These are phyloP conservation scores for Gobionotothen gibberifrons DNA, from an alignment of 2,797 vertebrate species.

Conservation along the genomic window DNA sequence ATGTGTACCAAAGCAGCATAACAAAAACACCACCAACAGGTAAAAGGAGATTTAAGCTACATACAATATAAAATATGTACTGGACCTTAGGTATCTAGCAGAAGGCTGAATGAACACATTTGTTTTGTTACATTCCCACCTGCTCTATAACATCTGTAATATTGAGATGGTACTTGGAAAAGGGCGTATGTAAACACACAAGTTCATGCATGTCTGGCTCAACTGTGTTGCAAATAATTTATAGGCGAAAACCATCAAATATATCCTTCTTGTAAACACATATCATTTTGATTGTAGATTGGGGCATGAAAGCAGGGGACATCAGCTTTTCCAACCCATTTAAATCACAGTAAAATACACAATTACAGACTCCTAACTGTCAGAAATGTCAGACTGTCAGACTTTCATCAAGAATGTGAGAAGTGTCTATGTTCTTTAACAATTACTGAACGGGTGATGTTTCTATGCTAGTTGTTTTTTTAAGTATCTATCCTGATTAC, in stretches of 20 bases:
- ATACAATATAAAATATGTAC: background rate
- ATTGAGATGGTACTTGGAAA: background rate
- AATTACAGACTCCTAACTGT: background rate
- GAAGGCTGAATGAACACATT: background rate
- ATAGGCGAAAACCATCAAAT: background rate
- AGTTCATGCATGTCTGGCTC: background rate
- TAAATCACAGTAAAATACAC: background rate
- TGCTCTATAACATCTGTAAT: background rate
- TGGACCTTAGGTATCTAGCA: background rate
- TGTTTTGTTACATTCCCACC: conserved; percentile 1
- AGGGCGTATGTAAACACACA: conserved; percentile 13
- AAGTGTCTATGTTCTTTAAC: background rate
- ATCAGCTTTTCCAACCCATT: background rate
- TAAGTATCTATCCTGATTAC: background rate
- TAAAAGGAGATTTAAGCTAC: background rate
- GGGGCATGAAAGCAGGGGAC: background rate
- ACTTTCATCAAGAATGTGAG: background rate
- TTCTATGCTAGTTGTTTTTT: background rate
- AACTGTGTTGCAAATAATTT: background rate
- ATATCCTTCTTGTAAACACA: background rate
- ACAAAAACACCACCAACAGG: no score
- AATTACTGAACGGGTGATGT: background rate
- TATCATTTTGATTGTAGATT: background rate
- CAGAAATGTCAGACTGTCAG: background rate
- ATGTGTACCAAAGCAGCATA: no score